Evolutionary conservation across 1,140 invertebrate species (phyloP), one percentile per base, ranked within the genome.

Genomic region (Tachypleus tridentatus): DNA sequence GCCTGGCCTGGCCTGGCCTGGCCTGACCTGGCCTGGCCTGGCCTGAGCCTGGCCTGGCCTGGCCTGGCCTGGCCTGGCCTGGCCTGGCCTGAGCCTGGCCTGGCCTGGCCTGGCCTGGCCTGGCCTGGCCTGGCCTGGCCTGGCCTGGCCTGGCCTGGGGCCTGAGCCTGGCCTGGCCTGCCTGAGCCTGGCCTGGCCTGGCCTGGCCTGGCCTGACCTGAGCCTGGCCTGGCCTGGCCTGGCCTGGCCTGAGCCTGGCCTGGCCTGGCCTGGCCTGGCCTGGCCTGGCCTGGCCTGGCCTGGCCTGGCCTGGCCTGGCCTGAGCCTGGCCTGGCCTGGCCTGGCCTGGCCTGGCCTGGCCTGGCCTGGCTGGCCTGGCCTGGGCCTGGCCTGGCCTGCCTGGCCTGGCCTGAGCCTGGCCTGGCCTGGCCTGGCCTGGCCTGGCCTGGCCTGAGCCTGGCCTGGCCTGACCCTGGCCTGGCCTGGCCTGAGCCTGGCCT

Each of bases 241-340:
- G 69, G 66, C 69, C 67, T 70, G 69, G 69, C 69, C 67, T 70
- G 69, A 65, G 68, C 68, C 68, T 69, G 69, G 69, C 69, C 69
- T 70, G 69, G 69, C 69, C 69, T 65, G 65, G 63, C 70, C 64
- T 69, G 64, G 70, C 68, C 67, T 68, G 63, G 63, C 70, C 69
- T 67, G 60, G 63, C 70, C 70, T 71, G 67, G 67, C 70, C 58
- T 70, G 60, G 60, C 69, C 65, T 70, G 62, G 65, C 69, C 66
- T 71, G 62, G 62, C 69, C 67, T 71, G 64, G 63, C 70, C 67
- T 71, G 67, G 64, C 70, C 62, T 71, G 64, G 62, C 67, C 67
- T 71, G 67, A 62, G 67, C 62, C 64, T 52, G 60, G 64, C 65
- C 61, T 64, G 69, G 67, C 64, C 61, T 67, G 64, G 65, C 64